phyloP scores from a whole-genome alignment of 2,888 invertebrate species.

The Choreutis nemorana region DNA sequence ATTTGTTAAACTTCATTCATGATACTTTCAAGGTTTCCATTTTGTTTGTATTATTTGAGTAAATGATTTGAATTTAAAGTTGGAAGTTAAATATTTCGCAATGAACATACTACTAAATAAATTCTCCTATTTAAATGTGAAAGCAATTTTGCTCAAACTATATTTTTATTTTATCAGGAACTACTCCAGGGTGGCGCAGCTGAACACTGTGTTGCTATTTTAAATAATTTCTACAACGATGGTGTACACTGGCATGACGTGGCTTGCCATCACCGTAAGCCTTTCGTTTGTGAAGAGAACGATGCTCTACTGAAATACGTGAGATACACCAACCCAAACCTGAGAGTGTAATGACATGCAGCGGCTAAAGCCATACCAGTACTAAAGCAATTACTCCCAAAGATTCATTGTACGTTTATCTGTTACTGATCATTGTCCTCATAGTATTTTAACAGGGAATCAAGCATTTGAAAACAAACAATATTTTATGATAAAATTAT shows the following conservation, averaged over 20 bases:
- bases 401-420: constrained; percentile 12
- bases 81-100: too few relatives aligned
- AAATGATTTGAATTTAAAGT: too few relatives aligned
- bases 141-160: too few relatives aligned
- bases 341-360: constrained; percentile 66
- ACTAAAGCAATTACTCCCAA: constrained; percentile 17
- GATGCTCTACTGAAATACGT: constrained; percentile 87
- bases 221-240: constrained; percentile 92
- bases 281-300: constrained; percentile 89
- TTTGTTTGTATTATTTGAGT: too few relatives aligned
- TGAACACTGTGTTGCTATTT: constrained; percentile 84
- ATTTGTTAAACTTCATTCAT: constrained; percentile 15
- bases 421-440: too few relatives aligned
- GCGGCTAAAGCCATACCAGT: constrained; percentile 9
- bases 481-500: too few relatives aligned
- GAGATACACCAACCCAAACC: constrained; percentile 80
- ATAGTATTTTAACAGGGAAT: too few relatives aligned
- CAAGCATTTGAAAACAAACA: too few relatives aligned
- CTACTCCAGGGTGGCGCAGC: constrained; percentile 82
- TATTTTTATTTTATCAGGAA: constrained; percentile 66
- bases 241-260: constrained; percentile 93
- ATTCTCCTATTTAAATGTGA: too few relatives aligned
- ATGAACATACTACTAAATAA: too few relatives aligned
- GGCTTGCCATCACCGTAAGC: constrained; percentile 89
- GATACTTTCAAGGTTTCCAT: constrained; percentile 37